Evolutionary conservation across 2,113 vertebrate genomes (phyloP).

Genomic region (Siniperca knerii): DNA sequence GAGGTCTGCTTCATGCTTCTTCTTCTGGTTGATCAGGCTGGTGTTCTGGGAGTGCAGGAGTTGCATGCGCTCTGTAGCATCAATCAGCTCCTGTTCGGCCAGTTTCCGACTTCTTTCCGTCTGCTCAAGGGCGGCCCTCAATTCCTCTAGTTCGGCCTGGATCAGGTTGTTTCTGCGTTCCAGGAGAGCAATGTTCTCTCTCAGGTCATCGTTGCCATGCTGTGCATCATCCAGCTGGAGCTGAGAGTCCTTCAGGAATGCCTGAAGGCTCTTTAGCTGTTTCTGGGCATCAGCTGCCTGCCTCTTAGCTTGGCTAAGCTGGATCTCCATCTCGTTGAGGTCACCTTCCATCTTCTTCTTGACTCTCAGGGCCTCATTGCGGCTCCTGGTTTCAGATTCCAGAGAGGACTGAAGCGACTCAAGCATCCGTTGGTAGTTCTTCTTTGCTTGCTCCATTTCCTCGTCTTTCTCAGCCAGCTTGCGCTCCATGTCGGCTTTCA

Average conservation of each 20-base stretch:
- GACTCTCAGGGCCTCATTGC: conserved; percentile 89
- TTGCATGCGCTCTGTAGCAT: conserved; percentile 89
- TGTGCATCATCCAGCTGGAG: conserved; percentile 85
- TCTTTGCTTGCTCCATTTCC: conserved; percentile 91
- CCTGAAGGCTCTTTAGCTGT: conserved; percentile 89
- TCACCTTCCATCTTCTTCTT: conserved; percentile 97
- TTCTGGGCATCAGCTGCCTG: conserved; percentile 87
- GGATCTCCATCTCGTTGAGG: conserved; percentile 89
- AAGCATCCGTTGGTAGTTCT: conserved; percentile 87
- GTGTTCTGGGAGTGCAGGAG: conserved; percentile 90
- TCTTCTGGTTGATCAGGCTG: conserved; percentile 86
- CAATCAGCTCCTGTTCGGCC: conserved; percentile 89
- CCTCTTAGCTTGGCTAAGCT: conserved; percentile 88
- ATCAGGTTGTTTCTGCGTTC: conserved; percentile 87
- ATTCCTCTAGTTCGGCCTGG: conserved; percentile 89
- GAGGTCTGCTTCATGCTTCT: conserved; percentile 85
- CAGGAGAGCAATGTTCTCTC: conserved; percentile 86
- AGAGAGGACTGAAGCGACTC: conserved; percentile 91
- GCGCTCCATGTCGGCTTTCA: conserved; percentile 88
- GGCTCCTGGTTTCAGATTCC: conserved; percentile 89
- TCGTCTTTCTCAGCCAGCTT: conserved; percentile 90
- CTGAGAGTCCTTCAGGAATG: conserved; percentile 88
- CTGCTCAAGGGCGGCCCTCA: conserved; percentile 87
- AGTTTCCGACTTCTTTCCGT: conserved; percentile 88
- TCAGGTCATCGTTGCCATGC: conserved; percentile 86